Evolutionary conservation across 2,888 invertebrate species (phyloP), one percentile per base, ranked within the genome.

Genomic region (Hydropsyche betteni): DNA sequence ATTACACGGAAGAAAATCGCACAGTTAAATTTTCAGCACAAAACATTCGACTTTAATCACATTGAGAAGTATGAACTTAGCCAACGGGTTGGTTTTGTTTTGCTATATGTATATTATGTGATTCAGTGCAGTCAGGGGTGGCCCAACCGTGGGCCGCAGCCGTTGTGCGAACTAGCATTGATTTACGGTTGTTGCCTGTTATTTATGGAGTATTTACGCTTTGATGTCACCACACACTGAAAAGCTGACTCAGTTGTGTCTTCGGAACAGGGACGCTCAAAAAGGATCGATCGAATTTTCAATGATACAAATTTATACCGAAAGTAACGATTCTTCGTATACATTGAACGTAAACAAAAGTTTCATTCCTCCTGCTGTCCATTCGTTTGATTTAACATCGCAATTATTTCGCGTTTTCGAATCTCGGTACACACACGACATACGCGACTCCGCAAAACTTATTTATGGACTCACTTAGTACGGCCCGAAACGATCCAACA

Each of bases 171-270:
- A 69, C 69, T 69, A 69, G 70, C 70, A 70, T 71, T 75, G 75
- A 75, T 75, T 75, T 75, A 75, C 73, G 75, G 55, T 33, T 68
- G 44, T 55, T 10, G 68, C 14, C 44, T 68, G 68, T 75, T 75
- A 75, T 75, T 75, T 75, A 75, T 75, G 75, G 75, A 72, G 68
- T 75, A 75, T 75, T 72, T 72, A 68, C 73, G 73, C 75, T 75
- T 75, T 75, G 75, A 75, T 75, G 75, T 75, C 75, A 72, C 75
- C 75, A 71, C 71, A 55, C 61, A 38, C 44, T 44, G 44, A 36
- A 64, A 24, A 34, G 52, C 68, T 71, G 53, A 68, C 68, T 68
- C 72, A 55, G 68, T 72, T 53, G 24, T 64, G 34, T 64, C 51
- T 14, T 16, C 38, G 34, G 16, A 58, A 53, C 75, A 75, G 75